A percentile compares a stretch with the other conserved stretches of the same genome.
Evolutionary conservation across 1,140 invertebrate species (phyloP).

Genomic region (Papilio xuthus): DNA sequence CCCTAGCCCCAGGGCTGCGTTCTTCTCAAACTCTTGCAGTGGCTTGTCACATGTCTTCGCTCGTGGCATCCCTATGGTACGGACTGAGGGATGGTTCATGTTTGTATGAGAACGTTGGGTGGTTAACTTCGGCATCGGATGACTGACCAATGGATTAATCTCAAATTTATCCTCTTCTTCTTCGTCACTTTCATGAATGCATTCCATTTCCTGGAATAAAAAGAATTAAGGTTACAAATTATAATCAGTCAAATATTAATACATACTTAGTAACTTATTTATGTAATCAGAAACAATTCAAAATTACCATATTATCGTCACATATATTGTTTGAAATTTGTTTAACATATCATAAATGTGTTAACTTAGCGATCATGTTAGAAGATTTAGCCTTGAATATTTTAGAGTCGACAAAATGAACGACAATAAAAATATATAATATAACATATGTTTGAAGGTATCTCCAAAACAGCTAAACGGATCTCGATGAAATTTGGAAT

Average conservation of each 20-base stretch:
- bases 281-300: neutral
- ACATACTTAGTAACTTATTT: neutral
- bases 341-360: neutral
- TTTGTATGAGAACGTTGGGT: conserved; percentile 68
- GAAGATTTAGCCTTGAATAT: neutral
- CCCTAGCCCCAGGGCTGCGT: conserved; percentile 54
- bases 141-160: conserved; percentile 73
- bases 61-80: conserved; percentile 71
- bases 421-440: too few species aligned
- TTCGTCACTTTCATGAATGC: conserved; percentile 83
- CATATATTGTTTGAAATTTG: neutral
- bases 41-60: conserved; percentile 81
- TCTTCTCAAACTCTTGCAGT: conserved; percentile 79
- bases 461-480: too few species aligned
- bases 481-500: too few species aligned
- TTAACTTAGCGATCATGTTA: neutral
- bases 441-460: too few species aligned
- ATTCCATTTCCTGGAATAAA: conserved; percentile 82
- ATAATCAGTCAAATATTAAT: too few species aligned
- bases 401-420: neutral
- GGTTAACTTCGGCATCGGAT: conserved; percentile 70
- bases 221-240: too few species aligned
- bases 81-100: conserved; percentile 74
- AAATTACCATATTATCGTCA: neutral
- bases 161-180: conserved; percentile 81